A percentile compares a stretch with the other conserved stretches of the same genome.
These are phyloP conservation scores for Chelonia mydas DNA, from an alignment of 2,797 vertebrate genomes.

Conservation along the genomic window DNA sequence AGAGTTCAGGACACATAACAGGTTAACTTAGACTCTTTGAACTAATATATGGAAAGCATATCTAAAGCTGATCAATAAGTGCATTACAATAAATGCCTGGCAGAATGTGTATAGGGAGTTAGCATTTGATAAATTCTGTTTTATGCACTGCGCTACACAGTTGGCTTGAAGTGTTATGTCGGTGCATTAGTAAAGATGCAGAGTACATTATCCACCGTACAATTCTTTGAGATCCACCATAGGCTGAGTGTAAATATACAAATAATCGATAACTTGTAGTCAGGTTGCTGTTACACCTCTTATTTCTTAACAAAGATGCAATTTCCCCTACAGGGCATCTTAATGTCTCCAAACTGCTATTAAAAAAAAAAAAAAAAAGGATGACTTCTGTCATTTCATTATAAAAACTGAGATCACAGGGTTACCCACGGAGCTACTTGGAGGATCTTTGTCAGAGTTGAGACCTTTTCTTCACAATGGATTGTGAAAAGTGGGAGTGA, in stretches of 20 bases:
- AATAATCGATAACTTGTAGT: rapidly evolving
- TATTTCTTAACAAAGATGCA: background rate
- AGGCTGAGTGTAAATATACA: rapidly evolving
- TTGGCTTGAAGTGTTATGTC: background rate
- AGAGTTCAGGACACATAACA: background rate
- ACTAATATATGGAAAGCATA: background rate
- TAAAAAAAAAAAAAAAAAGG: background rate
- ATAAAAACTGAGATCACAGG: background rate
- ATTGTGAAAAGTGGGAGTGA: background rate
- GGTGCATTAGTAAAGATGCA: background rate
- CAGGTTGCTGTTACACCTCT: background rate
- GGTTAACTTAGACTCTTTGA: background rate
- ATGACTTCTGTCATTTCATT: background rate
- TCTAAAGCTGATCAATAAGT: background rate
- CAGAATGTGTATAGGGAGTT: background rate
- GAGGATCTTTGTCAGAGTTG: background rate
- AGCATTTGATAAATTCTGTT: background rate
- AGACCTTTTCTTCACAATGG: background rate
- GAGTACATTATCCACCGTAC: background rate
- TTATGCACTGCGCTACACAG: background rate
- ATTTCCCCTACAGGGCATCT: background rate
- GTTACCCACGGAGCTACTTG: background rate
- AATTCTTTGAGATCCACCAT: rapidly evolving
- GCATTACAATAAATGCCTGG: background rate
- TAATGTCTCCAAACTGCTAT: background rate